Conservation (phyloP, 2,797 vertebrate species). For the Anabas testudineus region DNA sequence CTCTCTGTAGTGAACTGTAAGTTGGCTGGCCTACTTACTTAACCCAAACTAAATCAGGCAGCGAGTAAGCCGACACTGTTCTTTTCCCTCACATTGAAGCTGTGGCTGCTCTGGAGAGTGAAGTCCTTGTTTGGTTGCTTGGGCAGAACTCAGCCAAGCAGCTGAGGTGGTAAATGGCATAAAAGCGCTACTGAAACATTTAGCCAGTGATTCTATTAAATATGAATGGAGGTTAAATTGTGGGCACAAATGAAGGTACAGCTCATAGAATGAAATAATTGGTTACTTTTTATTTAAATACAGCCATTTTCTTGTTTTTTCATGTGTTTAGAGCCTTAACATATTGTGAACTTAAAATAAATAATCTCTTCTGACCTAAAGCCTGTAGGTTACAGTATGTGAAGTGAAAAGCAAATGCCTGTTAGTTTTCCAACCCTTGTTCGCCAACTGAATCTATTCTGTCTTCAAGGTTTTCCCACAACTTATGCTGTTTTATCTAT, state of each 20-base stretch:
- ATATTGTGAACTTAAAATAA: slow-evolving; percentile 25
- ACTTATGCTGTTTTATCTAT: slow-evolving; percentile 35
- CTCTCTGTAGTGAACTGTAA: slow-evolving; percentile 46
- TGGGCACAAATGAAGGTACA: slow-evolving; percentile 7
- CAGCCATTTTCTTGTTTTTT: slow-evolving; percentile 19
- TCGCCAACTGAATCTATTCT: background rate
- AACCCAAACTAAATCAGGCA: slow-evolving; percentile 31
- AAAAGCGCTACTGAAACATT: slow-evolving; percentile 36
- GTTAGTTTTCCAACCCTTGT: slow-evolving; percentile 2
- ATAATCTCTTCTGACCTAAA: background rate
- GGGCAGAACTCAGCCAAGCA: slow-evolving; percentile 9
- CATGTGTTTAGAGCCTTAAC: slow-evolving; percentile 6
- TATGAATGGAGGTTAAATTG: slow-evolving; percentile 18
- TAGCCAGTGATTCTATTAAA: slow-evolving; percentile 20
- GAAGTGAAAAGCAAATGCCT: slow-evolving; percentile 1
- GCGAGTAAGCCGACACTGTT: slow-evolving; percentile 35
- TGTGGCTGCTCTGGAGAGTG: slow-evolving; percentile 23
- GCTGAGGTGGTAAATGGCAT: slow-evolving; percentile 22
- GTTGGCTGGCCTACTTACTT: slow-evolving; percentile 68
- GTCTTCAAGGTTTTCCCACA: slow-evolving; percentile 15
- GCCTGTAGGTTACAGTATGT: background rate
- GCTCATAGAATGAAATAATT: background rate
- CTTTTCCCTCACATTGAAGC: slow-evolving; percentile 23
- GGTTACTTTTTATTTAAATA: slow-evolving; percentile 11
- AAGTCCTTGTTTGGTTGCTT: slow-evolving; percentile 10